Evolutionary conservation across 2,797 vertebrate species (phyloP), one percentile per base, ranked within the genome.

Genomic region (Molothrus ater): DNA sequence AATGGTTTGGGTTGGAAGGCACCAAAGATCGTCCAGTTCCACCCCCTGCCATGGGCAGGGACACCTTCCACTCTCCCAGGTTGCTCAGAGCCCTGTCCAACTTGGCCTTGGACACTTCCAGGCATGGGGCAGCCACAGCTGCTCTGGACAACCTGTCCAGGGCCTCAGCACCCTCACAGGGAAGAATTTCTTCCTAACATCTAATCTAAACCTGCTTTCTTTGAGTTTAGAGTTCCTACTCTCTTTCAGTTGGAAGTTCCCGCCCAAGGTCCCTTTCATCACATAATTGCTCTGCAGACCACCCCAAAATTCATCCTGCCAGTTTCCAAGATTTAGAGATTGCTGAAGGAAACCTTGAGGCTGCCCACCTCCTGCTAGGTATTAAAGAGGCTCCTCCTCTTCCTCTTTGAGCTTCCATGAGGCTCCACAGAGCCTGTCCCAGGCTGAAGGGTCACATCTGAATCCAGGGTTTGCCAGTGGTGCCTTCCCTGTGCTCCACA

Each of bases 61-160:
- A 47, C 34, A 42, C 2, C 16, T 79, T 10, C 9, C 7, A 54
- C 47, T 60, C 1, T 5, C 7, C 22, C 53, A 60, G 21, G n/a
- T 1, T 47, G 38, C 26, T 66, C 53, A 1, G 2, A 60, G 18
- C 34, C 13, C 26, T 2, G 0, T 34, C 66, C 53, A 79, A 0
- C 26, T 40, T 42, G 22, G 10, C 17, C 45, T 60, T 65, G 45
- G 2, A 20, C 45, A 42, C 9, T 54, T 11, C 13, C 47, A 66
- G 13, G 26, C 29, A 34, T 40, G 18, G 9, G 4, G 2, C 53
- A 79, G 3, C 10, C 80, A 60, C 38, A 36, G 11, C 40, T 54
- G 2, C 60, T 29, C 53, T 54, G 53, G 53, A 3, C 7, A 54
- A 0, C 10, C 19, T 79, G 34, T 18, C 47, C 40, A 61, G 45